Base-by-base conservation (phyloP, 2,888 invertebrate species). In the Lasioglossum pauxillum region DNA sequence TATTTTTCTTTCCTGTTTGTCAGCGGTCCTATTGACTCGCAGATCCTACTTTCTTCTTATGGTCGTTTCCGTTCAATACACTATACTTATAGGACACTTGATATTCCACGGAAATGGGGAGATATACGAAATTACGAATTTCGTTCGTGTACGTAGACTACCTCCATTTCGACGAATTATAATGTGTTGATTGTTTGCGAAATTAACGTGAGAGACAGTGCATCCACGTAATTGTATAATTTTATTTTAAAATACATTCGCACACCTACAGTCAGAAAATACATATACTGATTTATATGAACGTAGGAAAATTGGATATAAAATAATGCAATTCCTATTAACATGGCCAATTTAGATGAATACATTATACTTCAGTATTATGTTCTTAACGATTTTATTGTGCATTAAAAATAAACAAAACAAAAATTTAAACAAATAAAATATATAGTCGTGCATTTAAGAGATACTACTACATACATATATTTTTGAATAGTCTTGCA, bases 1-100 rank as follows among this genome's bases (percentile, higher is more conserved):
- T 71, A 41, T 71, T 71, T 76, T 80, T 75, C 41, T 78, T 74
- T 41, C 44, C 67, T 19, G 60, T n/a, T 75, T 72, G 67, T 73
- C 77, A 77, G 41, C 27, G 27, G 64, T 64, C 77, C 77, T 69
- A n/a, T 16, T 41, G 44, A 14, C 75, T 23, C 46, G 44, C 44
- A 49, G 64, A 73, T 79, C 75, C 75, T 73, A 75, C 77, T 75
- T 72, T 16, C 75, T 49, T 23, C n/a, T n/a, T 23, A 44, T 31
- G 12, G 31, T 46, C 67, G 46, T 14, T 49, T 31, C 49, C 19
- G 41, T 31, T 46, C 31, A 23, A 46, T 46, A 46, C 46, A 19
- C 31, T 16, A 23, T 71, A 64, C 64, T n/a, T 57, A 57, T 12
- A 31, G 31, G 16, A 10, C 19, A 49, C 27, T 71, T 49, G 27